These are phyloP conservation scores for Ochotona princeps DNA, from an alignment of 2,113 vertebrate species.

Conservation along the genomic window DNA sequence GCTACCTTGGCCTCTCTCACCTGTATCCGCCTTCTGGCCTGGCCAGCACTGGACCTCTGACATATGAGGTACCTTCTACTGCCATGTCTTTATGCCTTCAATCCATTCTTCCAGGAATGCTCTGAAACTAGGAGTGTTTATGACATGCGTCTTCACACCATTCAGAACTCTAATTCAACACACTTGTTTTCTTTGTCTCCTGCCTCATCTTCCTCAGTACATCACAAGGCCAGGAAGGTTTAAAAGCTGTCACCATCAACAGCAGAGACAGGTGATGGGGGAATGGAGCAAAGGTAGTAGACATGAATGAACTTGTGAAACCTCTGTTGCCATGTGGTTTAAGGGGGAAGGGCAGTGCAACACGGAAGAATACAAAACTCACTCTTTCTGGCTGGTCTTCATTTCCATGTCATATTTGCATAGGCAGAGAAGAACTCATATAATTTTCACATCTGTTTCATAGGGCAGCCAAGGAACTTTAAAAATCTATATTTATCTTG, in stretches of 20 bases:
- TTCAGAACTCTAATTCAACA: not conserved
- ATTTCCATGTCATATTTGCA: not conserved
- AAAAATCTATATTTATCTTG: not conserved
- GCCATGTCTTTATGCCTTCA: not conserved
- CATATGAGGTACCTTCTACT: accelerated
- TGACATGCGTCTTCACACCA: no score
- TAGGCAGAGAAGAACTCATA: not conserved
- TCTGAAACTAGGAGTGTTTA: not conserved
- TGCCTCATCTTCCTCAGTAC: not conserved
- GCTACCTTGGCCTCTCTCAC: accelerated
- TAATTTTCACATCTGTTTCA: not conserved
- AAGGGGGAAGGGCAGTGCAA: not conserved
- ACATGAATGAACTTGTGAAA: not conserved
- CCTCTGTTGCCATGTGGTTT: not conserved
- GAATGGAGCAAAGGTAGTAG: not conserved
- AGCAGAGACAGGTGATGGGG: not conserved
- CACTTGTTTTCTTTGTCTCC: not conserved
- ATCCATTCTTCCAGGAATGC: not conserved
- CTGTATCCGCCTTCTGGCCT: not conserved
- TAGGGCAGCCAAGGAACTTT: not conserved
- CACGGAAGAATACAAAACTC: not conserved
- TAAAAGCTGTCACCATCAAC: not conserved
- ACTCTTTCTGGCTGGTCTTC: not conserved
- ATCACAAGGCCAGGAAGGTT: not conserved
- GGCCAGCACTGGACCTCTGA: not conserved